Evolutionary conservation across 2,888 invertebrate species (phyloP).

Genomic region (Cephonodes hylas): DNA sequence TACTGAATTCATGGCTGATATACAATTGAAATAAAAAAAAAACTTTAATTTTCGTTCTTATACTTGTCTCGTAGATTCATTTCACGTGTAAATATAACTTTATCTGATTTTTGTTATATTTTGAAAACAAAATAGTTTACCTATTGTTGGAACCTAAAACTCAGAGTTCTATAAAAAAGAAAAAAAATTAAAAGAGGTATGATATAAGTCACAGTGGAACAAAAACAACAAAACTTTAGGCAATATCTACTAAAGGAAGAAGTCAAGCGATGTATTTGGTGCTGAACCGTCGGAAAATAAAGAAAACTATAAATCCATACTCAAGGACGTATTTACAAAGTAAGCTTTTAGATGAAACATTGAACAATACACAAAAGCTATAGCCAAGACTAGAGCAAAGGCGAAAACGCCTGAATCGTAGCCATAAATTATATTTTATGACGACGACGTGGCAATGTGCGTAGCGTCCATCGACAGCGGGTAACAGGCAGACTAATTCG

Average conservation of each 20-base stretch:
- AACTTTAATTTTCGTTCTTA: too few species aligned
- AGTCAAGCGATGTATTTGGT: background rate
- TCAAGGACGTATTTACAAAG: constrained; percentile 15
- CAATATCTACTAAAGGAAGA: background rate
- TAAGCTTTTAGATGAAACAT: constrained; percentile 19
- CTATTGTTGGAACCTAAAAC: too few species aligned
- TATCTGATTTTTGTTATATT: too few species aligned
- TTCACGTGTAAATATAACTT: too few species aligned
- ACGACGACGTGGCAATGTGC: constrained; percentile 70
- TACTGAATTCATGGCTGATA: too few species aligned
- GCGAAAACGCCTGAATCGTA: constrained; percentile 35
- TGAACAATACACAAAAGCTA: constrained; percentile 37
- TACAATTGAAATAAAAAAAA: too few species aligned
- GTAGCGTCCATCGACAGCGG: constrained; percentile 52
- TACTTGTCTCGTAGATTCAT: too few species aligned
- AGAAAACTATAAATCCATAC: constrained; percentile 12
- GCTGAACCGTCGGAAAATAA: background rate
- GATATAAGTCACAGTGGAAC: background rate
- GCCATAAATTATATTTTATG: constrained; percentile 71
- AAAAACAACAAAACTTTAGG: background rate
- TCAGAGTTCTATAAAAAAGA: too few species aligned
- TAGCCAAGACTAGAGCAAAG: constrained; percentile 26
- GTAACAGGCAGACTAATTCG: constrained; percentile 17
- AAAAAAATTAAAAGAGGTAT: too few species aligned
- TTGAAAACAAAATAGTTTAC: too few species aligned